Percentiles rank a stretch among this genome's conserved stretches.
Conservation (phyloP, 2,888 invertebrate genomes). For the Cryptocheilus praepositus region DNA sequence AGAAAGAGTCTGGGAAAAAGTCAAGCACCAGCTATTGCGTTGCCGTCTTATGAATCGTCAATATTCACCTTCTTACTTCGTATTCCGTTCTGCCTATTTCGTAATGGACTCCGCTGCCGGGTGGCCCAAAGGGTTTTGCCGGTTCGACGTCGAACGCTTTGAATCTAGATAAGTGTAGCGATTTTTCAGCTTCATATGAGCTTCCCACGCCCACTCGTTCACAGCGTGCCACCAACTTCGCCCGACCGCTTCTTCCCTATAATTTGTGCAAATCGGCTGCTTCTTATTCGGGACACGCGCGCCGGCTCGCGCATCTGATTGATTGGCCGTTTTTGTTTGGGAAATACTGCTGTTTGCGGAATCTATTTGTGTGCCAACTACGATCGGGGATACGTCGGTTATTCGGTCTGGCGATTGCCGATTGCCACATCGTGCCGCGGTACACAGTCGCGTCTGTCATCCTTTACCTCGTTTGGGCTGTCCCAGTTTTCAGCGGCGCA, state of each 20-base stretch:
- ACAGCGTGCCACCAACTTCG: background rate
- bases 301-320: slow-evolving; percentile 43
- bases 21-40: no score
- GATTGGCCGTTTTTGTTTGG: slow-evolving; percentile 63
- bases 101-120: no score
- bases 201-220: no score
- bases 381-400: no score
- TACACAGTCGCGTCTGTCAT: background rate
- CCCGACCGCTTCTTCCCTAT: slow-evolving; percentile 28
- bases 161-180: background rate
- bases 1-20: no score
- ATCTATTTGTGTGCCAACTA: slow-evolving; percentile 54
- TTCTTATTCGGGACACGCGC: slow-evolving; percentile 65
- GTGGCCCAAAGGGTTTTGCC: no score
- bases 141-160: no score
- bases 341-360: slow-evolving; percentile 60
- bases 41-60: no score
- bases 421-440: slow-evolving; percentile 46
- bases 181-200: background rate
- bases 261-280: slow-evolving; percentile 61
- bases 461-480: background rate
- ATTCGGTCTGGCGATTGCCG: slow-evolving; percentile 36
- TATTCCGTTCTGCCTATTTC: no score
- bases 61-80: no score
- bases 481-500: slow-evolving; percentile 1